These are phyloP conservation scores for Pomacea maculata DNA, from an alignment of 1,140 invertebrate species.

Conservation along the genomic window DNA sequence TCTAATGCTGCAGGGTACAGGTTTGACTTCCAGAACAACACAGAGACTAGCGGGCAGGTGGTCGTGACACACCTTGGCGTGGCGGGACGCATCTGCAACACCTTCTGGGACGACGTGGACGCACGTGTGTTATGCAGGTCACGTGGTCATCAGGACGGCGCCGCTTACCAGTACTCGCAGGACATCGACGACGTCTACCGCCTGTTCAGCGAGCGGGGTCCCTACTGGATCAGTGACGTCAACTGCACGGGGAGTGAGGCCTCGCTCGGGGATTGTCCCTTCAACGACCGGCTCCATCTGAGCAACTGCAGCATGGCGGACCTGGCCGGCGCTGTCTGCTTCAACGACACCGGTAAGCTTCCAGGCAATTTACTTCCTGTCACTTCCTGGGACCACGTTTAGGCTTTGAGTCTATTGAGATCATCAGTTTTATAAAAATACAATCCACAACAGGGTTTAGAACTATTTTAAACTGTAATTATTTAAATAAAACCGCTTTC, in stretches of 20 bases:
- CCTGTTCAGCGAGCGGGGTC: constrained; percentile 28
- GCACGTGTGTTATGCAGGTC: constrained; percentile 45
- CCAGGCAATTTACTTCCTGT: no score
- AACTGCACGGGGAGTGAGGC: constrained; percentile 51
- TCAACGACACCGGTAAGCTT: constrained; percentile 43
- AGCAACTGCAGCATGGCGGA: constrained; percentile 47
- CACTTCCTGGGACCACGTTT: no score
- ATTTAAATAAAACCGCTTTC: no score
- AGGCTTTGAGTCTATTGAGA: no score
- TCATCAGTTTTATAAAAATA: no score
- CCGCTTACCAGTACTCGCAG: constrained; percentile 41
- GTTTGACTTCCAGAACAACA: constrained; percentile 30
- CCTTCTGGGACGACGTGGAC: constrained; percentile 50
- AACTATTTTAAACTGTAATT: no score
- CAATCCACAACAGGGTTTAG: no score
- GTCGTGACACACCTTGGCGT: constrained; percentile 40
- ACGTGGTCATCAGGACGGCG: constrained; percentile 34
- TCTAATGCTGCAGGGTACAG: constrained; percentile 27
- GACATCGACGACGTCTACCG: neutral
- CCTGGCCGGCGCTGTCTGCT: constrained; percentile 53
- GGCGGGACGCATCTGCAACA: constrained; percentile 46
- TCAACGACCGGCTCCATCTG: constrained; percentile 37
- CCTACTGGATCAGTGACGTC: constrained; percentile 53
- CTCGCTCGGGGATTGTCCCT: constrained; percentile 37
- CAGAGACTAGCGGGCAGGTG: constrained; percentile 26